Evolutionary conservation across 2,888 invertebrate species (phyloP).

Genomic region (Serrognathus titanus): DNA sequence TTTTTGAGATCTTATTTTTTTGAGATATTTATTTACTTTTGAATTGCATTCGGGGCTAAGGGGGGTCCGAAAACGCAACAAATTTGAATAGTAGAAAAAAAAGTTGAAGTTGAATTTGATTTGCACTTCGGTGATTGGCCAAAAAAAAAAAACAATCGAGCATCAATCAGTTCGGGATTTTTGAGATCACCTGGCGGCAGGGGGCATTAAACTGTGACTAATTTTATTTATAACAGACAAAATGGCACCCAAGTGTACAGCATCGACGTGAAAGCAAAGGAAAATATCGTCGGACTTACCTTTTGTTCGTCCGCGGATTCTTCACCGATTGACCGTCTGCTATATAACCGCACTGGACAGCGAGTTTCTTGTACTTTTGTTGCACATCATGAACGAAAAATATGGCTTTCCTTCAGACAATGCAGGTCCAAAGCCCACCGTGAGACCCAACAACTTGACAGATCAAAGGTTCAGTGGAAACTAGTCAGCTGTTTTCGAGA

Average conservation of each 20-base stretch:
- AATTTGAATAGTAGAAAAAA: too few relatives aligned
- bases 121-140: too few relatives aligned
- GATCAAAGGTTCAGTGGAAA: conserved; percentile 30
- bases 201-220: conserved; percentile 16
- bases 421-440: conserved; percentile 19
- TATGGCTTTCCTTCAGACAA: conserved; percentile 27
- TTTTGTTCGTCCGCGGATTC: conserved; percentile 22
- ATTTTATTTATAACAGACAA: conserved; percentile 32
- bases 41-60: too few relatives aligned
- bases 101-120: too few relatives aligned
- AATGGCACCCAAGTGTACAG: conserved; percentile 30
- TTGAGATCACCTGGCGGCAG: neutral
- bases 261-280: neutral
- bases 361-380: conserved; percentile 26
- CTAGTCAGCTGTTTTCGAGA: conserved; percentile 34
- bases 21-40: too few relatives aligned
- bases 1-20: too few relatives aligned
- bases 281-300: conserved; percentile 19
- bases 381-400: conserved; percentile 30
- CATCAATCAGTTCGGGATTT: too few relatives aligned
- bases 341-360: conserved; percentile 33
- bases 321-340: conserved; percentile 25
- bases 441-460: conserved; percentile 24
- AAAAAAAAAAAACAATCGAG: too few relatives aligned
- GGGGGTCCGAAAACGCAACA: too few relatives aligned